Evolutionary conservation across 2,797 vertebrate species (phyloP), one percentile per base, ranked within the genome.

Genomic region (Acanthurus lineatus): DNA sequence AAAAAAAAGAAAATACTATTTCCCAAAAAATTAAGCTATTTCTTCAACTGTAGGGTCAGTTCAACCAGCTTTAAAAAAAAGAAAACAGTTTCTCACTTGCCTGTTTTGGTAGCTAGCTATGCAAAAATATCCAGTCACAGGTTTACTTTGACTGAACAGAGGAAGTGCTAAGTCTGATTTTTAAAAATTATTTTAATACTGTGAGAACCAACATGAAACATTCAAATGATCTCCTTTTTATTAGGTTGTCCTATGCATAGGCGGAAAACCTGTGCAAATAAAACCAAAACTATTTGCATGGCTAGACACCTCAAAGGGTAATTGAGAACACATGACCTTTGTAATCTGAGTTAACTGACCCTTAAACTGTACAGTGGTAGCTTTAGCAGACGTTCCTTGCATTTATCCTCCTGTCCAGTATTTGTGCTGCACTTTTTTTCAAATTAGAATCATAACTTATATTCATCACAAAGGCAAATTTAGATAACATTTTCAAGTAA

Each of bases 301-400:
- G 52, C 3, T 35, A 49, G 19, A 65, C 35, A 48, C 28, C n/a
- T 51, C 8, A n/a, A 32, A 14, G 32, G 35, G 14, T 40, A 9
- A 16, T 1, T 44, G 35, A n/a, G 11, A 61, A 64, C 61, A 67
- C 6, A 1, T 5, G 53, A 4, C 32, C 38, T 28, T 15, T 32
- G 28, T 73, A 57, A 72, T 81, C 53, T 42, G 68, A n/a, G 22
- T 72, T 35, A 86, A 77, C 63, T 51, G 63, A 65, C 68, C 3
- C 9, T 53, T 40, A 32, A 61, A n/a, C 17, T 57, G 54, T 69
- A 61, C 63, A 81, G 54, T 20, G 42, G 47, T 58, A 73, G 49
- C 45, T 48, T 58, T 48, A 60, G 69, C 67, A 81, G 78, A 80
- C 40, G 73, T 65, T 69, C 54, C 63, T 22, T 76, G 52, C 53